Evolutionary conservation across 2,113 vertebrate genomes (phyloP).

Genomic region (Syrrhaptes paradoxus): DNA sequence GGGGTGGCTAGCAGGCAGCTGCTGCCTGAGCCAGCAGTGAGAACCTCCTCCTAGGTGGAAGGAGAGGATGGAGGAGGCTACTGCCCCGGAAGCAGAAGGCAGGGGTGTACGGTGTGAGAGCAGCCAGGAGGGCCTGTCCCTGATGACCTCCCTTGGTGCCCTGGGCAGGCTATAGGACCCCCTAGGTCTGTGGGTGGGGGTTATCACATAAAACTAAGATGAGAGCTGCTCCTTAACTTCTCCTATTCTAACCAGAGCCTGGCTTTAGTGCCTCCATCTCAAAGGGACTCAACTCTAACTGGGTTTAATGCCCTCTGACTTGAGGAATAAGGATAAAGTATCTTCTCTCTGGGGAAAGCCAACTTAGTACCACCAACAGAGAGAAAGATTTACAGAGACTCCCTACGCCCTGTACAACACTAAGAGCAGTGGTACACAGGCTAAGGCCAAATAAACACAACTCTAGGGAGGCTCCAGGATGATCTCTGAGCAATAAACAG

Average conservation of each 20-base stretch:
- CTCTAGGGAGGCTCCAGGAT: fast-evolving
- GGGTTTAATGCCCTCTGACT: neutral
- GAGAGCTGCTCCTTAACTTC: neutral
- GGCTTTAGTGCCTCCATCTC: neutral
- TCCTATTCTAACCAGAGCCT: neutral
- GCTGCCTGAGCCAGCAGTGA: fast-evolving
- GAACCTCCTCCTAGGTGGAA: neutral
- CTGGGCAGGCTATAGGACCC: too few species aligned
- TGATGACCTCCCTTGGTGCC: fast-evolving
- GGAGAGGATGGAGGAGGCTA: fast-evolving
- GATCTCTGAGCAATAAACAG: fast-evolving
- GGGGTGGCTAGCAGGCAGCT: neutral
- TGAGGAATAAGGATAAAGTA: neutral
- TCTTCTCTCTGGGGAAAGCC: neutral
- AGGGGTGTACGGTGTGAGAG: fast-evolving
- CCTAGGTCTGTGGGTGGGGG: neutral
- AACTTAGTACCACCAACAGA: too few species aligned
- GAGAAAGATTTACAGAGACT: neutral
- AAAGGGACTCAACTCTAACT: neutral
- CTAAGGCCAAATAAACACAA: neutral
- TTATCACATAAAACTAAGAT: fast-evolving
- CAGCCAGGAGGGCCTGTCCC: neutral
- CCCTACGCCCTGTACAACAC: neutral
- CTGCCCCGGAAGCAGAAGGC: neutral
- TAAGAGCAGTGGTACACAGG: neutral